Evolutionary conservation across 2,113 vertebrate genomes (phyloP).

Genomic region (Neomonachus schauinslandi): DNA sequence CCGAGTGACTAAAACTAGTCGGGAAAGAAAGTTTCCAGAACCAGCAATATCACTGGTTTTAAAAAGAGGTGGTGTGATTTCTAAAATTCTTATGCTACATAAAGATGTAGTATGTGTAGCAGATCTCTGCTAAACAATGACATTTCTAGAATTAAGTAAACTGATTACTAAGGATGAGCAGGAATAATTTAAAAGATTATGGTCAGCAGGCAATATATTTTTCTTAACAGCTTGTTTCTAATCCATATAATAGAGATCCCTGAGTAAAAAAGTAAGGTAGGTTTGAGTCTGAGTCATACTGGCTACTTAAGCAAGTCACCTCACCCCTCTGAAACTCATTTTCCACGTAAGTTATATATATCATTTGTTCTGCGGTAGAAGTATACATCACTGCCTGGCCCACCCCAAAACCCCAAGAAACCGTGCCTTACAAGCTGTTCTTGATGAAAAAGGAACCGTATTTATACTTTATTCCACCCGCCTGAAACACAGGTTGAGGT

Average conservation of each 20-base stretch:
- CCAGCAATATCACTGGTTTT: not conserved
- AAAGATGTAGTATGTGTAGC: not conserved
- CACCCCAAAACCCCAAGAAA: not conserved
- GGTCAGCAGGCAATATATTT: not conserved
- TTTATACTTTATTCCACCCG: not conserved
- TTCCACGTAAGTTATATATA: not conserved
- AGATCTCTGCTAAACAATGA: not conserved
- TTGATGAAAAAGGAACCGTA: not conserved
- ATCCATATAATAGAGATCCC: not conserved
- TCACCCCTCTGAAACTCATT: not conserved
- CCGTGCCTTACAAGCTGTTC: not conserved
- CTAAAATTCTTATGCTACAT: not conserved
- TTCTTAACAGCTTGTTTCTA: not conserved
- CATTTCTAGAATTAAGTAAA: constrained; percentile 27
- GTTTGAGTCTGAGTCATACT: not conserved
- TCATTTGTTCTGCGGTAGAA: not conserved
- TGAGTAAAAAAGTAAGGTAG: not conserved
- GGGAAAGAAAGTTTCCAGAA: not conserved
- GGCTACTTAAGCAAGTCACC: not conserved
- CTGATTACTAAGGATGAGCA: not conserved
- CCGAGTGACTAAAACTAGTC: not conserved
- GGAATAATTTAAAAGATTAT: not conserved
- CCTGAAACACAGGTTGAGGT: not conserved
- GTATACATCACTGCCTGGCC: too few relatives aligned
- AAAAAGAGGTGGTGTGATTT: not conserved